Evolutionary conservation across 2,888 invertebrate species (phyloP).

Genomic region (Herminia tarsipennalis): DNA sequence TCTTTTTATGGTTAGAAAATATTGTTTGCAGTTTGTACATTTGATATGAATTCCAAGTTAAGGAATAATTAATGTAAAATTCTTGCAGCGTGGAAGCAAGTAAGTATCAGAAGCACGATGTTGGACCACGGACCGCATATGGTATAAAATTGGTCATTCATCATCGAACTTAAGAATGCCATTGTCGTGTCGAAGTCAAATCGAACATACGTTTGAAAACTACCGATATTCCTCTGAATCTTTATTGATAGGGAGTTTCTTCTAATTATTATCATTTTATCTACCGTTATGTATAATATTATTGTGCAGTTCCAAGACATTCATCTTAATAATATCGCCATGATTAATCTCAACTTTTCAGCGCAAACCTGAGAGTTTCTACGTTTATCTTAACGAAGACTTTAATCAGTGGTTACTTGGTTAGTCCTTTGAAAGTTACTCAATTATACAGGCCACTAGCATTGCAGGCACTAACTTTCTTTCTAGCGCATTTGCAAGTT

Average conservation of each 20-base stretch:
- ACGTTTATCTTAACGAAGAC: neutral
- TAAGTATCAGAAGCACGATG: no score
- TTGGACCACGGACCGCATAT: no score
- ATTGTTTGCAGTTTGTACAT: no score
- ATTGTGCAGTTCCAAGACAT: neutral
- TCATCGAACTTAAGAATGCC: no score
- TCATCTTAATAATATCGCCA: neutral
- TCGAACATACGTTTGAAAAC: no score
- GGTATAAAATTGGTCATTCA: no score
- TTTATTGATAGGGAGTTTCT: no score
- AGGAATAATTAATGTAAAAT: neutral
- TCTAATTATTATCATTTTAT: no score
- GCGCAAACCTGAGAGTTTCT: neutral
- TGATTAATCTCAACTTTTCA: neutral
- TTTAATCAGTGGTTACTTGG: neutral
- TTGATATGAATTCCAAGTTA: neutral
- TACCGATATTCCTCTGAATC: no score
- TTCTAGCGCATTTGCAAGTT: slow-evolving; percentile 35
- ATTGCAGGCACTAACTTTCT: slow-evolving; percentile 25
- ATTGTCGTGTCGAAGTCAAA: no score
- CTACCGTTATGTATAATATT: no score
- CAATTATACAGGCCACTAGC: slow-evolving; percentile 27
- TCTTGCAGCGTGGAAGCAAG: no score
- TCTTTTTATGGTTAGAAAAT: neutral
- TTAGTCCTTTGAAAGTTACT: slow-evolving; percentile 32